Base-by-base conservation (phyloP, 1,140 invertebrate genomes). In the Aphis craccivora region DNA sequence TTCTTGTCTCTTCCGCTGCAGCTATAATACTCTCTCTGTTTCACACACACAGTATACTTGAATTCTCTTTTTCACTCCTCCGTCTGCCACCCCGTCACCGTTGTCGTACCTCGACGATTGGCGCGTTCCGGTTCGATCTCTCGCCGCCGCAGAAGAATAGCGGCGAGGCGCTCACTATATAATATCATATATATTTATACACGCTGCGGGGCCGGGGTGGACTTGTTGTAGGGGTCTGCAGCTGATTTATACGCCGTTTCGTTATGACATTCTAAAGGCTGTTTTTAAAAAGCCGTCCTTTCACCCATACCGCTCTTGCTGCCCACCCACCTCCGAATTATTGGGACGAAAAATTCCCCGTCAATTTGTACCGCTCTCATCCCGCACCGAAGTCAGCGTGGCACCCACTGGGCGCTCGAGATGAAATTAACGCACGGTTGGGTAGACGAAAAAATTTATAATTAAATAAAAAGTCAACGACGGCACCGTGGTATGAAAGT, bases 71-170 rank as follows among this genome's bases (percentile, higher is more conserved):
- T 18, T 43, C 81, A 2, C 81, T 40, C 40, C 40, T 20, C 9
- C 9, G 40, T 55, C 48, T 90, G 86, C 40, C 14, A n/a, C 60
- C 60, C 60, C 60, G n/a, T 76, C 30, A 25, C 35, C 30, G 30
- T 81, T 91, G 30, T 91, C 60, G 43, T 90, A 45, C 43, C 43
- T 23, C 60, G 43, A 55, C 91, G 67, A 83, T 92, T 43, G 45
- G n/a, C n/a, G 88, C 88, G 88, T 83, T 83, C 91, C 91, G 40
- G 91, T 92, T 81, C 91, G 91, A 81, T 81, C 45, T 92, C 91
- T 92, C 45, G n/a, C 25, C 90, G 45, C 90, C 35, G 22, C 48
- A 51, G 30, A 83, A 92, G 91, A 81, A 83, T 81, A 83, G 43
- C 67, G 14, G 48, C 43, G 20, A 5, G 30, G 25, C 30, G 45